A percentile compares a stretch with the other conserved stretches of the same genome.
Evolutionary conservation across 1,140 invertebrate species (phyloP).

Genomic region (Acromyrmex heyeri): DNA sequence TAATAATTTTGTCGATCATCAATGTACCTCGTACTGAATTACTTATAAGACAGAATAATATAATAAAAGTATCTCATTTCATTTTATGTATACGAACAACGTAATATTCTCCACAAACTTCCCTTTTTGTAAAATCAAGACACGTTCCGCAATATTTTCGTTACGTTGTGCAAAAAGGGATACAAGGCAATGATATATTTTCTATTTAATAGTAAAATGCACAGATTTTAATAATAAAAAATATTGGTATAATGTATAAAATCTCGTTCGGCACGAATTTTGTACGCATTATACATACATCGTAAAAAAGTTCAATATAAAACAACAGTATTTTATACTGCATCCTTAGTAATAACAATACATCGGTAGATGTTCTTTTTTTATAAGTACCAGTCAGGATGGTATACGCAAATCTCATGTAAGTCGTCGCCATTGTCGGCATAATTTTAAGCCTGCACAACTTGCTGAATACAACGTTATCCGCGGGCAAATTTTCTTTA

Average conservation of each 20-base stretch:
- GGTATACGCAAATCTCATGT: background rate
- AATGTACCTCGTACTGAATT: constrained; percentile 54
- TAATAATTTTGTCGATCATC: constrained; percentile 7
- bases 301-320: constrained; percentile 27
- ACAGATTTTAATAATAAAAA: constrained; percentile 67
- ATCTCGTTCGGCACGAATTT: constrained; percentile 26
- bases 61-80: constrained; percentile 53
- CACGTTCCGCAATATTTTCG: constrained; percentile 28
- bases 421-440: background rate
- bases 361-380: background rate
- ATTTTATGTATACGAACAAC: background rate
- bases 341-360: constrained; percentile 37
- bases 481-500: background rate
- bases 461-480: background rate
- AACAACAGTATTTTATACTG: constrained; percentile 28
- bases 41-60: constrained; percentile 60
- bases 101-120: constrained; percentile 20
- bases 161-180: constrained; percentile 23
- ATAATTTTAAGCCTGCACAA: constrained; percentile 3
- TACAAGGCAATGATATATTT: constrained; percentile 2
- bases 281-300: background rate
- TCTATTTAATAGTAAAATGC: constrained; percentile 57
- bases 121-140: constrained; percentile 27
- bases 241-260: constrained; percentile 69
- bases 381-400: constrained; percentile 43